A percentile compares a stretch with the other conserved stretches of the same genome.
Evolutionary conservation across 2,888 invertebrate species (phyloP).

Genomic region (Caenorhabditis drosophilae): DNA sequence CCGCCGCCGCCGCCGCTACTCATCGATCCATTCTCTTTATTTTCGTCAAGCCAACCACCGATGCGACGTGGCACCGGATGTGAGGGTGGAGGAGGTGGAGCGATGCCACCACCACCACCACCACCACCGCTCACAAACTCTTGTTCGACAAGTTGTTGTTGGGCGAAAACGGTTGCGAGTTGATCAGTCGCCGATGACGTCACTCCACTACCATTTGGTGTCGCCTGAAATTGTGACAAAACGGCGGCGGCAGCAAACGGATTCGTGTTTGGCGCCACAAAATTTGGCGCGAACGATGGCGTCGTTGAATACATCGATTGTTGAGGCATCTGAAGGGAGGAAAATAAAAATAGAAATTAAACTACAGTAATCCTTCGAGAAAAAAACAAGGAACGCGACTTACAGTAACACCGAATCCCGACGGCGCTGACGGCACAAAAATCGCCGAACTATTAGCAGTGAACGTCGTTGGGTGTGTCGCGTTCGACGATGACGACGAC

Average conservation of each 20-base stretch:
- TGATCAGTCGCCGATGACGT: slow-evolving; percentile 36
- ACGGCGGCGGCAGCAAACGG: too few relatives aligned
- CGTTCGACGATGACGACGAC: not conserved
- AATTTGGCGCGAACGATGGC: too few relatives aligned
- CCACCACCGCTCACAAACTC: slow-evolving; percentile 6
- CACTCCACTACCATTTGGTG: slow-evolving; percentile 24
- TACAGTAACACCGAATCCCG: slow-evolving; percentile 23
- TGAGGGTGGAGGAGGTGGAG: slow-evolving; percentile 46
- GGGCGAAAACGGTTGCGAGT: slow-evolving; percentile 36
- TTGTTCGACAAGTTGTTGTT: slow-evolving; percentile 30
- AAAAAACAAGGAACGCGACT: too few relatives aligned
- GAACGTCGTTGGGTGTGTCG: not conserved
- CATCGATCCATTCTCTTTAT: slow-evolving; percentile 37
- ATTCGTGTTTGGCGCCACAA: too few relatives aligned
- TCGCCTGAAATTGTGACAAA: too few relatives aligned
- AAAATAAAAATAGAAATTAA: not conserved
- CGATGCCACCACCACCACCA: slow-evolving; percentile 8
- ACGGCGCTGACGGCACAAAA: slow-evolving; percentile 19
- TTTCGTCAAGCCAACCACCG: slow-evolving; percentile 43
- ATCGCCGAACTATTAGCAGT: slow-evolving; percentile 23
- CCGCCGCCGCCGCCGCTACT: not conserved
- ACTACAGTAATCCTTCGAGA: too few relatives aligned
- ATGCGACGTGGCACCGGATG: slow-evolving; percentile 36
- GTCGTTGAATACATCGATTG: too few relatives aligned
- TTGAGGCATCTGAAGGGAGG: slow-evolving; percentile 28